Percentiles rank a stretch among this genome's conserved stretches.
Evolutionary conservation across 2,888 invertebrate genomes (phyloP).

Genomic region (Allophyes oxyacanthae): DNA sequence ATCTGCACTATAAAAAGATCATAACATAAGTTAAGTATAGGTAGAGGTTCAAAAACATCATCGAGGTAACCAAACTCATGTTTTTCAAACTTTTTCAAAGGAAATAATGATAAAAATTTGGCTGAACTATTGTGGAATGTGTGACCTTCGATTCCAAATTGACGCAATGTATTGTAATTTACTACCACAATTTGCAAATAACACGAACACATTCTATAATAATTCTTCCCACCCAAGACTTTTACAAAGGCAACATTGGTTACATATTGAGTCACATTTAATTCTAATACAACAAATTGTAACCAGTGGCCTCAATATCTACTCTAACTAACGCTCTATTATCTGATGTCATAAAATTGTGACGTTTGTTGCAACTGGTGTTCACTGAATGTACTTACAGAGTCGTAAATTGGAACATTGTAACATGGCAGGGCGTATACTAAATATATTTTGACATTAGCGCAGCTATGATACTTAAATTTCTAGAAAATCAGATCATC

Average conservation of each 20-base stretch:
- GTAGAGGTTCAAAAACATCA: no score
- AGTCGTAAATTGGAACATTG: conserved; percentile 38
- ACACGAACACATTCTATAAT: neutral
- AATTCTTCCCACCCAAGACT: conserved; percentile 3
- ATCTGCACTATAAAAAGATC: no score
- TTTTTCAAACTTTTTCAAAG: no score
- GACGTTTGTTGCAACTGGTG: conserved; percentile 41
- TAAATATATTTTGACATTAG: conserved; percentile 30
- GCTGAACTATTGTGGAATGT: no score
- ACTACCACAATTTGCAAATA: no score
- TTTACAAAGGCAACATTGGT: conserved; percentile 24
- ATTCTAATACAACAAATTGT: conserved; percentile 30
- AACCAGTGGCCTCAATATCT: conserved; percentile 42
- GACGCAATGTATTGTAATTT: no score
- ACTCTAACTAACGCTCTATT: conserved; percentile 29
- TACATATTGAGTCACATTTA: conserved; percentile 45
- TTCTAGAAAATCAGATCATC: no score
- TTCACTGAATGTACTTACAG: conserved; percentile 22
- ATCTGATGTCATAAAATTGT: conserved; percentile 45
- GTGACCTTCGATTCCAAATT: no score
- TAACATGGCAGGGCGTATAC: conserved; percentile 19
- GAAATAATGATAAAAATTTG: no score
- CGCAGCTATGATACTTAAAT: no score
- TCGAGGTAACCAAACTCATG: no score
- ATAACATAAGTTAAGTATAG: no score